phyloP scores from a whole-genome alignment of 2,888 invertebrate species.

The Conus canariensis region DNA sequence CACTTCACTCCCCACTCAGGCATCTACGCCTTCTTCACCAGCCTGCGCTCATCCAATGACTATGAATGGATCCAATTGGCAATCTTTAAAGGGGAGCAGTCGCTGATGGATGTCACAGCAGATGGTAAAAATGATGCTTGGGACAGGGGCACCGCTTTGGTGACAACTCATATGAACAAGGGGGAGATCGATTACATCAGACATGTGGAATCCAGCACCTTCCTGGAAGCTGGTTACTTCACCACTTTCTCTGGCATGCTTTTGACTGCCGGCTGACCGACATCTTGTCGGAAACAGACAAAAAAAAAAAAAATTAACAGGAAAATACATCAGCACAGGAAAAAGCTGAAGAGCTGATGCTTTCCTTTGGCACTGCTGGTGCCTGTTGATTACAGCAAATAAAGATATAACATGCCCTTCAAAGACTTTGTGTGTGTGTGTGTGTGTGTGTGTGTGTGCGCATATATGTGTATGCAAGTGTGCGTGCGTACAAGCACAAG shows the following conservation, averaged over 20 bases:
- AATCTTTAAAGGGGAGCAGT: not conserved
- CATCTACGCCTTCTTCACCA: conserved; percentile 4
- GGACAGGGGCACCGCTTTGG: not conserved
- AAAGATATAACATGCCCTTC: too few species aligned
- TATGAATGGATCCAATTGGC: not conserved
- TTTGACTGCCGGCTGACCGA: not conserved
- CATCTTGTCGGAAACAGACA: too few species aligned
- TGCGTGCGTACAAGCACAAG: not conserved
- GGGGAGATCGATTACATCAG: not conserved
- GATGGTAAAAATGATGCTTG: not conserved
- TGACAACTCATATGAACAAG: not conserved
- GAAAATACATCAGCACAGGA: too few species aligned
- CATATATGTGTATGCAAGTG: not conserved
- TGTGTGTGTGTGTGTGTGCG: not conserved
- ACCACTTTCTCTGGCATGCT: conserved; percentile 25
- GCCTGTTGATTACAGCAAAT: too few species aligned
- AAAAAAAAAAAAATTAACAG: too few species aligned
- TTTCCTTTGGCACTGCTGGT: too few species aligned
- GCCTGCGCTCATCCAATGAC: not conserved
- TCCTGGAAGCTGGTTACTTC: not conserved
- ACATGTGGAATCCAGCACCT: not conserved
- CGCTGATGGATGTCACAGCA: not conserved
- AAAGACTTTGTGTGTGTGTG: too few species aligned
- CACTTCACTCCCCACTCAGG: not conserved
- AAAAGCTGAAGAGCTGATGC: too few species aligned